phyloP scores from a whole-genome alignment of 1,140 invertebrate species.

The Phymastichus coffea region DNA sequence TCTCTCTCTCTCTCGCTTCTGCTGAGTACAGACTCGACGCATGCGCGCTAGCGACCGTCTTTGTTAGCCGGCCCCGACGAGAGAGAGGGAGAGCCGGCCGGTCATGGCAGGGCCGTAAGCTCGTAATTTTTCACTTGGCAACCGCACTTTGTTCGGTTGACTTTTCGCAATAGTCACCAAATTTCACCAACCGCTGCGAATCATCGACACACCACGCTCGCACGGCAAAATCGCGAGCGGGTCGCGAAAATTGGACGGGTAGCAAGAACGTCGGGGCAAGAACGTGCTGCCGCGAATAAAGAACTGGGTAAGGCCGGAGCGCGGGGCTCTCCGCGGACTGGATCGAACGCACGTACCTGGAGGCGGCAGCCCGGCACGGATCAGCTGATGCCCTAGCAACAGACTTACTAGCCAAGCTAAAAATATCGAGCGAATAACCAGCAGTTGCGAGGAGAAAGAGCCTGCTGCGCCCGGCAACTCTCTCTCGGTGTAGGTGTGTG shows the following conservation, averaged over 20 bases:
- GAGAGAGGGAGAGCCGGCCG: constrained; percentile 24
- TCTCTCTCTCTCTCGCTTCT: neutral
- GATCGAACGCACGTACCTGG: no score
- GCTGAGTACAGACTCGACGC: neutral
- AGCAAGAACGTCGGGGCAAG: neutral
- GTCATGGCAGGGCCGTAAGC: no score
- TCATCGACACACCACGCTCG: no score
- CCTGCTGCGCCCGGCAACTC: neutral
- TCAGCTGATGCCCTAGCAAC: constrained; percentile 58
- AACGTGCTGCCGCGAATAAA: neutral
- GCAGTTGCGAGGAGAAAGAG: neutral
- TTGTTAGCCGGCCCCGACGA: neutral
- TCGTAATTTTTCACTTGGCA: no score
- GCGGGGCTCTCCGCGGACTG: neutral
- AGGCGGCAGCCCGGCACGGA: constrained; percentile 37
- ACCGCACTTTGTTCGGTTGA: no score
- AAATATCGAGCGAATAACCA: constrained; percentile 42
- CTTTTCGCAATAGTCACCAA: no score
- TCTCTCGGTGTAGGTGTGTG: neutral
- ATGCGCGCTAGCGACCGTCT: neutral
- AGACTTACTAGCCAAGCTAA: constrained; percentile 50
- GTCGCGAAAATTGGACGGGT: neutral
- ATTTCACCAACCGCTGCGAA: no score
- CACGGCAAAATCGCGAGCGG: constrained; percentile 3
- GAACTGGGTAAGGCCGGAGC: neutral